Evolutionary conservation across 2,113 vertebrate genomes (phyloP).

Genomic region (Salvator merianae): DNA sequence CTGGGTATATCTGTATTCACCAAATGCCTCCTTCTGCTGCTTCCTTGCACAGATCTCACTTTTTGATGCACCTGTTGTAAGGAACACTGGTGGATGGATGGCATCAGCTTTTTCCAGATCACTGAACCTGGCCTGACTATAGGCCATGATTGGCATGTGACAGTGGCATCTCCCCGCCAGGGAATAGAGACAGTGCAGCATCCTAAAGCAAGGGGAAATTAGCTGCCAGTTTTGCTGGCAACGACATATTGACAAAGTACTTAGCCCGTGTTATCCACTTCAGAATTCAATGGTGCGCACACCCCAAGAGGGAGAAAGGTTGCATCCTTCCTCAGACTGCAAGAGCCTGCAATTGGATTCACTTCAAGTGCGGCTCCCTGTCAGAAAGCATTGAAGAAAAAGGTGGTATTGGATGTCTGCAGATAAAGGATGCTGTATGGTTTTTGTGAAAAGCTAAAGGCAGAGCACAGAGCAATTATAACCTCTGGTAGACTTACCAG

Average conservation of each 20-base stretch:
- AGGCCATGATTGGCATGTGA: neutral
- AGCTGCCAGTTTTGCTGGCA: constrained; percentile 35
- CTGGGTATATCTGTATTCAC: neutral
- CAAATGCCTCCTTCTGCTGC: neutral
- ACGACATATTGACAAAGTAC: constrained; percentile 34
- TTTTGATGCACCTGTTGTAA: neutral
- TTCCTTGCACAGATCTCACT: too few relatives aligned
- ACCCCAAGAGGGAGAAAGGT: constrained; percentile 9
- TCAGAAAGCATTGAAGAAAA: constrained; percentile 31
- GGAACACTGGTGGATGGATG: neutral
- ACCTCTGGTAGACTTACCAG: constrained; percentile 64
- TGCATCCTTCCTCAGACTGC: constrained; percentile 25
- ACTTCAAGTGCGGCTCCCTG: neutral
- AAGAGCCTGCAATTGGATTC: constrained; percentile 7
- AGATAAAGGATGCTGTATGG: constrained; percentile 39
- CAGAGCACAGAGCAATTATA: constrained; percentile 64
- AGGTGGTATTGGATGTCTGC: constrained; percentile 44
- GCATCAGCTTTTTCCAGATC: neutral
- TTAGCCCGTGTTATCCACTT: neutral
- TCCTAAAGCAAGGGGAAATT: constrained; percentile 27
- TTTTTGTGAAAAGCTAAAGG: constrained; percentile 44
- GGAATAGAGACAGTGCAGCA: neutral
- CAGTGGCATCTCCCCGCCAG: neutral
- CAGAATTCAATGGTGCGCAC: constrained; percentile 21
- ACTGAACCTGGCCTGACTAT: neutral